Base-by-base conservation (phyloP, 2,113 vertebrate genomes). In the Typhlomys cinereus region DNA sequence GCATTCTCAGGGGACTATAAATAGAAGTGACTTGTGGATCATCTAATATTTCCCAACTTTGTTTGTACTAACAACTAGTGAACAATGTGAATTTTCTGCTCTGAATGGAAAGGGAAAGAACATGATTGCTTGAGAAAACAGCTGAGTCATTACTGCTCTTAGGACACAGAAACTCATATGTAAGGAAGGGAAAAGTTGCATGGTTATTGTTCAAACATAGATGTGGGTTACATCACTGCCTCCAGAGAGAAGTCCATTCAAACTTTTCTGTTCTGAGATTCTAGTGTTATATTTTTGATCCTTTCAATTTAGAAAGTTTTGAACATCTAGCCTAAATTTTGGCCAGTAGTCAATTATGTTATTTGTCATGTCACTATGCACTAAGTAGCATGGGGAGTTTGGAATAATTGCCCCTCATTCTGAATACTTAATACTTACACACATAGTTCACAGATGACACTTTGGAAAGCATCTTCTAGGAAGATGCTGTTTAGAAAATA, bases 391-490 rank as follows among this genome's bases (percentile, higher is more conserved):
- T 69, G 27, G 70, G 52, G 75, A 48, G 20, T 95, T 81, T 78
- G 71, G 75, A 61, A 67, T 93, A 79, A 84, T 89, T 25, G 31
- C 10, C 12, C 18, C 31, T 78, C 76, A 41, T 66, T n/a, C 11
- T 71, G 57, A 93, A 93, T 91, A 87, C 20, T 89, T 48, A 91
- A 71, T 88, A 81, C 44, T 90, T 79, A 83, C 44, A 84, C 46
- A 41, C 6, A 0, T 62, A 39, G 62, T 59, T 69, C 21, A 61
- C 27, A 82, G 34, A 44, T 76, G 21, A 69, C 27, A 79, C 62
- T 89, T 94, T 10, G 57, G 80, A 52, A 90, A 92, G 36, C 5
- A 54, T 31, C 61, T 31, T 90, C 31, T 83, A 54, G 70, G 61
- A 41, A 79, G 46, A 52, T 89, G 70, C 34, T 86, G 85, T 44